phyloP scores from a whole-genome alignment of 2,113 vertebrate species.

The Indicator maculatus region DNA sequence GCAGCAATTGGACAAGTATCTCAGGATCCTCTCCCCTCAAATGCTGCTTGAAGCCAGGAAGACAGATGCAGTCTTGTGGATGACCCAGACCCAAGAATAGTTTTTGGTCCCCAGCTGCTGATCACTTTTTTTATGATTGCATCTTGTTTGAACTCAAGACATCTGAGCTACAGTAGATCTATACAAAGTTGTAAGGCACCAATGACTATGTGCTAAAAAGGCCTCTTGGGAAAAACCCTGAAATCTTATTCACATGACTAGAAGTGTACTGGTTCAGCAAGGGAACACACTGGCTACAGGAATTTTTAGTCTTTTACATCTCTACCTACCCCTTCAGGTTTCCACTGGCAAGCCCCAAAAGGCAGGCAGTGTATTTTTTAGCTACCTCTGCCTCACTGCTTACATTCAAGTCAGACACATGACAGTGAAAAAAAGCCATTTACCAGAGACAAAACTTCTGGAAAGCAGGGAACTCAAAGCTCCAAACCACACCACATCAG shows the following conservation, averaged over 20 bases:
- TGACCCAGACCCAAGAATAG: not conserved
- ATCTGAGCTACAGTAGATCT: conserved; percentile 1
- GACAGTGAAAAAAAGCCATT: not conserved
- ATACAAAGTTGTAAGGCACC: conserved; percentile 60
- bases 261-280: not conserved
- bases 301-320: not conserved
- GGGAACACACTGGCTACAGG: not conserved
- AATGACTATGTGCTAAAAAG: conserved; percentile 10
- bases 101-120: conserved; percentile 47
- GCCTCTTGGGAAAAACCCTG: conserved; percentile 18
- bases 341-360: not conserved
- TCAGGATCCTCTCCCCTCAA: not conserved
- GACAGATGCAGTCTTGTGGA: not conserved
- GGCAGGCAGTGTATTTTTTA: not conserved
- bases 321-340: not conserved
- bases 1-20: conserved; percentile 3
- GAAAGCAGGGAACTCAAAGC: not conserved
- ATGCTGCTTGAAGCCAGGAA: conserved; percentile 5
- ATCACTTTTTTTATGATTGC: not conserved
- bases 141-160: not conserved
- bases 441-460: not conserved
- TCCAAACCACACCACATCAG: not conserved
- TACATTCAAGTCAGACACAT: conserved; percentile 12
- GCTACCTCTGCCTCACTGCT: conserved; percentile 9
- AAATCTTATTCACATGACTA: not conserved